These are phyloP conservation scores for Rhamnusium bicolor DNA, from an alignment of 2,888 invertebrate genomes.

Conservation along the genomic window DNA sequence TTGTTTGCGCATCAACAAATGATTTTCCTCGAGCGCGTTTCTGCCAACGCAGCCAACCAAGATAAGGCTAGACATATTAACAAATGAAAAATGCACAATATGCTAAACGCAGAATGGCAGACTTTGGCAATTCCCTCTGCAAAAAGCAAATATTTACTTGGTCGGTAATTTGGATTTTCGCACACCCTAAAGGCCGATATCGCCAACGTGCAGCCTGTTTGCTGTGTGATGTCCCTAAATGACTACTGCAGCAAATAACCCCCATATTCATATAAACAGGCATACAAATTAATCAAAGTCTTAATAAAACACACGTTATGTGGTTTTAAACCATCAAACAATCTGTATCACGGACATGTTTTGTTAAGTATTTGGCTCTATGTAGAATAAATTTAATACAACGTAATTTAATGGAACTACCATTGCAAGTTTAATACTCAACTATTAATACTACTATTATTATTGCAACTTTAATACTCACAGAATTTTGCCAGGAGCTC, in stretches of 20 bases:
- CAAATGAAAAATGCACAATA: conserved; percentile 32
- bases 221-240: conserved; percentile 36
- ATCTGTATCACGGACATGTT: conserved; percentile 10
- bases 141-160: conserved; percentile 54
- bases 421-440: too few relatives aligned
- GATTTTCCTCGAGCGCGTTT: background rate
- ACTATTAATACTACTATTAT: too few relatives aligned
- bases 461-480: too few relatives aligned
- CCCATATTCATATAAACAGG: conserved; percentile 52
- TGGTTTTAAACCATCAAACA: conserved; percentile 29
- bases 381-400: conserved; percentile 14
- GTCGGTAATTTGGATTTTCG: conserved; percentile 54
- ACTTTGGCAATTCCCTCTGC: conserved; percentile 51
- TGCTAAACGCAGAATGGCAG: conserved; percentile 28
- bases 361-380: background rate
- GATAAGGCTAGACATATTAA: background rate
- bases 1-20: background rate
- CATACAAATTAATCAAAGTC: conserved; percentile 54
- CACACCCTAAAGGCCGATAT: conserved; percentile 46
- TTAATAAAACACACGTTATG: conserved; percentile 40
- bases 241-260: conserved; percentile 45
- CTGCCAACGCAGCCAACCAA: background rate
- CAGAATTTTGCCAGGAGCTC: too few relatives aligned
- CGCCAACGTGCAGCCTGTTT: conserved; percentile 41
- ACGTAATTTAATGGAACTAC: too few relatives aligned